Conservation (phyloP, 2,113 vertebrate species). For the Rhea pennata region DNA sequence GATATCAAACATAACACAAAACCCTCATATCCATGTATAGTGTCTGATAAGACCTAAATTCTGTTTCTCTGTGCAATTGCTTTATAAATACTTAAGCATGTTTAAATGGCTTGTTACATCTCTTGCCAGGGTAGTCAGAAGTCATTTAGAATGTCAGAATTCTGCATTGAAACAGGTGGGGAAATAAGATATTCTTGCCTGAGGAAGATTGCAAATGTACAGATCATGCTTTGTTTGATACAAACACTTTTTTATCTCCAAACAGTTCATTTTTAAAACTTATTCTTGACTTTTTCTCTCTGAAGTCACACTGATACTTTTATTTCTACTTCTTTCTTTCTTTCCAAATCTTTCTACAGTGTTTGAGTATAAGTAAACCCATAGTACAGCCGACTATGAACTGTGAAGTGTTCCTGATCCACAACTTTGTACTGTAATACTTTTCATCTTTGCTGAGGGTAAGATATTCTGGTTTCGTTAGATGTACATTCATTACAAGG, state of each 20-base stretch:
- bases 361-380: background rate
- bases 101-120: background rate
- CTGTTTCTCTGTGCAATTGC: background rate
- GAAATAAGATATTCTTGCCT: background rate
- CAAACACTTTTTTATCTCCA: background rate
- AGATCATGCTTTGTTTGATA: background rate
- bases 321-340: background rate
- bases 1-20: background rate
- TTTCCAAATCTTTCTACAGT: background rate
- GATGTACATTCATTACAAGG: background rate
- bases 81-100: background rate
- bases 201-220: background rate
- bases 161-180: background rate
- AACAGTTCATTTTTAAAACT: background rate
- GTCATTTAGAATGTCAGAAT: background rate
- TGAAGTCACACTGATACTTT: background rate
- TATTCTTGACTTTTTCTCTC: background rate
- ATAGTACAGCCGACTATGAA: background rate
- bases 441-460: background rate
- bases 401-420: background rate
- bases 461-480: background rate
- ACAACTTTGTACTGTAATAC: background rate
- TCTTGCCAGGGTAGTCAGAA: background rate
- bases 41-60: background rate
- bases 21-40: background rate